These are phyloP conservation scores for Heliconius hewitsoni DNA, from an alignment of 1,140 invertebrate species.

Conservation along the genomic window DNA sequence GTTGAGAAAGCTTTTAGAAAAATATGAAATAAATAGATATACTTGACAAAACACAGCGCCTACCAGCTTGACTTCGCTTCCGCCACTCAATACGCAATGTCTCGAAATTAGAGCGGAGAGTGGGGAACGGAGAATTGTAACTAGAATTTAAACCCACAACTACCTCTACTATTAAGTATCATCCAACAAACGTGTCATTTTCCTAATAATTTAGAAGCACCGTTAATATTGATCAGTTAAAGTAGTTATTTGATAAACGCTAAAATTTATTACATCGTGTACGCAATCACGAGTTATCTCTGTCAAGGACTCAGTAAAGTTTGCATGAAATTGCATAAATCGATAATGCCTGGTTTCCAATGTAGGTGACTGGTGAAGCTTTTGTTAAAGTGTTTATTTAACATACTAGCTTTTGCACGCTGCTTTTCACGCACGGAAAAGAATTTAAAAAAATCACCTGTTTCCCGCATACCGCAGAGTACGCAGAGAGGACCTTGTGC, in stretches of 20 bases:
- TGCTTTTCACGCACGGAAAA: neutral
- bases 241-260: conserved; percentile 4
- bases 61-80: too few species aligned
- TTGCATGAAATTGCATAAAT: conserved; percentile 14
- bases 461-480: neutral
- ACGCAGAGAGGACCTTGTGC: neutral
- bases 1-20: too few species aligned
- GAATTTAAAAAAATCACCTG: neutral
- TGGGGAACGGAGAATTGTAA: too few species aligned
- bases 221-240: neutral
- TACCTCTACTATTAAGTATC: neutral
- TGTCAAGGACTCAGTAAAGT: conserved; percentile 14
- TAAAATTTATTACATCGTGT: conserved; percentile 12
- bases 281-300: conserved; percentile 11
- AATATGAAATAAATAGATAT: too few species aligned
- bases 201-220: neutral
- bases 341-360: conserved; percentile 1
- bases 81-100: too few species aligned
- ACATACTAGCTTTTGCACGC: neutral
- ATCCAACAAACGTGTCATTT: neutral
- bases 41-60: too few species aligned
- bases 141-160: neutral
- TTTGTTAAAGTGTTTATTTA: conserved; percentile 6
- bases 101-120: too few species aligned
- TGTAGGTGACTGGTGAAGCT: neutral